Conservation (phyloP, 1,140 invertebrate genomes). For the Kradibia gibbosae region DNA sequence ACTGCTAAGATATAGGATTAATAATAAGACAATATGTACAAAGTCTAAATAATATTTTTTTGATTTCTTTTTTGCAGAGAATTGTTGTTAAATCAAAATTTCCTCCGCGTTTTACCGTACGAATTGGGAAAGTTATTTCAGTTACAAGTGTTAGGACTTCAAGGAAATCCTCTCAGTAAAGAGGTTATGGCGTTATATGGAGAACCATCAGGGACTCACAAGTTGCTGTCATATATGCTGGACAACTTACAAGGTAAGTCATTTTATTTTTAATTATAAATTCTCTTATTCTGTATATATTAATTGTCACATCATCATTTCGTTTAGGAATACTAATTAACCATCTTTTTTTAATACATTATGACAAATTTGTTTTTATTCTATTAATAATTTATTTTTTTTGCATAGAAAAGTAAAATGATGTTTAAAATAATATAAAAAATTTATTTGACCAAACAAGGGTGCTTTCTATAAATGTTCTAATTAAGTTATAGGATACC, state of each 20-base stretch:
- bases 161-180: constrained; percentile 94
- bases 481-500: no score
- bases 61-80: constrained; percentile 79
- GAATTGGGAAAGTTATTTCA: constrained; percentile 98
- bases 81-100: constrained; percentile 94
- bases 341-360: no score
- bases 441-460: no score
- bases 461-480: no score
- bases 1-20: no score
- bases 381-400: no score
- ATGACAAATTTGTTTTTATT: no score
- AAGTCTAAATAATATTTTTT: not conserved
- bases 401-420: no score
- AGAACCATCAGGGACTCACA: constrained; percentile 93
- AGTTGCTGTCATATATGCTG: constrained; percentile 93
- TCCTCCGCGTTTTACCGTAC: constrained; percentile 92
- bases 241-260: constrained; percentile 93
- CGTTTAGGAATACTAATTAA: no score
- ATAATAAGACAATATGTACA: no score
- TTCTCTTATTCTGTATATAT: not conserved
- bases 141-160: constrained; percentile 89
- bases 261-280: not conserved
- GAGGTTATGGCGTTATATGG: constrained; percentile 93
- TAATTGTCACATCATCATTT: no score
- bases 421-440: no score